These are phyloP conservation scores for Nephila pilipes DNA, from an alignment of 1,140 invertebrate species.

Conservation along the genomic window DNA sequence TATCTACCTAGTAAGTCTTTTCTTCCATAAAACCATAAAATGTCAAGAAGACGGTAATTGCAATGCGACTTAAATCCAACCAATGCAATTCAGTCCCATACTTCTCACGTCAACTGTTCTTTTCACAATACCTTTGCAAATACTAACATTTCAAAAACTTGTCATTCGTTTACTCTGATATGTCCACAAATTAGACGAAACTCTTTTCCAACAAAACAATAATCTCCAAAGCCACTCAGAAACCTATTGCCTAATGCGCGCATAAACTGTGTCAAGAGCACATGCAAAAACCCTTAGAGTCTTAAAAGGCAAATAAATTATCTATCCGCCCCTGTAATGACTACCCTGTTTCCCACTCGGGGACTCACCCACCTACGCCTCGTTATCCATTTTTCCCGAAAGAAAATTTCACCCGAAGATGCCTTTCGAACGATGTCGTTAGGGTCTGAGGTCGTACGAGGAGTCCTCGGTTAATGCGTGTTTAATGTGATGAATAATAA, in stretches of 20 bases:
- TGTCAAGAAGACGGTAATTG: too few species aligned
- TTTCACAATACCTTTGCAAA: too few species aligned
- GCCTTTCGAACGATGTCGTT: slow-evolving; percentile 45
- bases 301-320: slow-evolving; percentile 73
- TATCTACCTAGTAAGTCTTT: too few species aligned
- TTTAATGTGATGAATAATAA: slow-evolving; percentile 68
- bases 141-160: too few species aligned
- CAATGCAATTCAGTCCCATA: too few species aligned
- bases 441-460: slow-evolving; percentile 40
- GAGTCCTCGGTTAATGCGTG: slow-evolving; percentile 53
- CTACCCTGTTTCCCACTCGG: slow-evolving; percentile 34
- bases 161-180: background rate
- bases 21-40: too few species aligned
- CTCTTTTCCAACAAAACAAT: slow-evolving; percentile 1
- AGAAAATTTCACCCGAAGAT: slow-evolving; percentile 39
- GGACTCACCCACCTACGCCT: background rate
- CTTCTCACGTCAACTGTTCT: too few species aligned
- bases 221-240: background rate
- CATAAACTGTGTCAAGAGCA: slow-evolving; percentile 35
- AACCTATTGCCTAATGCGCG: background rate
- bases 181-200: background rate
- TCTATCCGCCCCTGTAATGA: slow-evolving; percentile 64
- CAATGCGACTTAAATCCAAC: too few species aligned
- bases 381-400: slow-evolving; percentile 47
- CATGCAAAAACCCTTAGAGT: slow-evolving; percentile 47